Base-by-base conservation (phyloP, 2,113 vertebrate species). In the Cyprinus carpio region DNA sequence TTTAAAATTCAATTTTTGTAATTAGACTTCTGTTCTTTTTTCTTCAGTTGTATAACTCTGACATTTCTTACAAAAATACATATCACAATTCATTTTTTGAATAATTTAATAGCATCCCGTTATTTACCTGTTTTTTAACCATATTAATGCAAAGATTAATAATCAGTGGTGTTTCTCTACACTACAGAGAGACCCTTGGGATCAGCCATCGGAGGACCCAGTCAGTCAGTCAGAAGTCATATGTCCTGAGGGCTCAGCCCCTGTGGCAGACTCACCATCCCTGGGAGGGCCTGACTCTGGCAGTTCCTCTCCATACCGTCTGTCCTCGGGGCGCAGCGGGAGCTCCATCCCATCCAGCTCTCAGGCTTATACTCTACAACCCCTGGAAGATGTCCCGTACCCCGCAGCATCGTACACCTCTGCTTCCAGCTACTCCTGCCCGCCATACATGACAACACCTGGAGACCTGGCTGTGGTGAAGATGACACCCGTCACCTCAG, bases 111-210 rank as follows among this genome's bases (percentile, higher is more conserved):
- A 58, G 29, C 3, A 1, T 69, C 65, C 20, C 2, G 3, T 34
- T 3, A 69, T 20, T 34, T 29, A 20, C 16, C 16, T 8, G 18
- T 34, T 67, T 43, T 62, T 34, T 43, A 29, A 79, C 18, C 4
- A 60, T 29, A 74, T n/a, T 69, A 79, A 51, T 46, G 3, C 20
- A 49, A 69, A 25, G 5, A n/a, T 3, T 54, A 51, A 31, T 54
- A 23, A 82, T 5, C 58, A 75, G 29, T 4, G 29, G 37, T 62
- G 51, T 20, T 67, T 18, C 86, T 83, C 83, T 83, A 82, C 46
- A 82, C 74, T 29, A 67, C 91, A 97, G 96, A 96, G 94, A 90
- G 95, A 96, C 80, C 91, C 96, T 0, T 96, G 96, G 96, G 96
- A 96, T 75, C 96, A 95, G 88, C 90, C 81, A 7, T 75, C 92